phyloP scores from a whole-genome alignment of 2,888 invertebrate genomes.

The Parelbella ahira region DNA sequence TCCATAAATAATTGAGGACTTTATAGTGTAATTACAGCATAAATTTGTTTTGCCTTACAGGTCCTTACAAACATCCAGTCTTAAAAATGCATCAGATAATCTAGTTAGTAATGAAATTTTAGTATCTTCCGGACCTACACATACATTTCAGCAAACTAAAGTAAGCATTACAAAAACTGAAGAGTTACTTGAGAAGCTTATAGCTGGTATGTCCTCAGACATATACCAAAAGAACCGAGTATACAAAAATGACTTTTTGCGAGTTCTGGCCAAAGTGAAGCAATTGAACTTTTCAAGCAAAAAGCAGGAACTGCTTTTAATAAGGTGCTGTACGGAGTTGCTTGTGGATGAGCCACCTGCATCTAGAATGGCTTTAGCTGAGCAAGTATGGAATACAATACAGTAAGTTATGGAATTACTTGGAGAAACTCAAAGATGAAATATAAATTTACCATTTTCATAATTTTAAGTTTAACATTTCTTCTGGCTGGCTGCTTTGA shows the following conservation, averaged over 20 bases:
- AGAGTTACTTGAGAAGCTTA: conserved; percentile 60
- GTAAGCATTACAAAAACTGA: conserved; percentile 36
- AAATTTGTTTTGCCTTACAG: too few relatives aligned
- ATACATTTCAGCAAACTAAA: not conserved
- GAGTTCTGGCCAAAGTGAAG: conserved; percentile 55
- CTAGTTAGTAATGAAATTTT: not conserved
- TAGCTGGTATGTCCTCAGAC: conserved; percentile 58
- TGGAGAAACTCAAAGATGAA: too few relatives aligned
- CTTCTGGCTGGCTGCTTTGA: too few relatives aligned
- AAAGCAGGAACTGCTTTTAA: conserved; percentile 68
- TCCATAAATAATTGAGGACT: too few relatives aligned
- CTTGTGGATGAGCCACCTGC: conserved; percentile 71
- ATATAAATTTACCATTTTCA: too few relatives aligned
- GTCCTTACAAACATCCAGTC: not conserved
- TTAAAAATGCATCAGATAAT: not conserved
- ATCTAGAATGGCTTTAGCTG: conserved; percentile 69
- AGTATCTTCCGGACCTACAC: conserved; percentile 18
- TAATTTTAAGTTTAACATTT: too few relatives aligned
- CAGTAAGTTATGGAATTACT: conserved; percentile 51
- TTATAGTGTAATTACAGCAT: too few relatives aligned
- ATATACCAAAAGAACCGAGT: conserved; percentile 67
- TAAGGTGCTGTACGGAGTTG: conserved; percentile 79
- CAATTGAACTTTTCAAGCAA: conserved; percentile 61
- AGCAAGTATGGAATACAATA: conserved; percentile 77
- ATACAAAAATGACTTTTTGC: conserved; percentile 65